These are phyloP conservation scores for Ruditapes philippinarum DNA, from an alignment of 1,140 invertebrate genomes.

Conservation along the genomic window DNA sequence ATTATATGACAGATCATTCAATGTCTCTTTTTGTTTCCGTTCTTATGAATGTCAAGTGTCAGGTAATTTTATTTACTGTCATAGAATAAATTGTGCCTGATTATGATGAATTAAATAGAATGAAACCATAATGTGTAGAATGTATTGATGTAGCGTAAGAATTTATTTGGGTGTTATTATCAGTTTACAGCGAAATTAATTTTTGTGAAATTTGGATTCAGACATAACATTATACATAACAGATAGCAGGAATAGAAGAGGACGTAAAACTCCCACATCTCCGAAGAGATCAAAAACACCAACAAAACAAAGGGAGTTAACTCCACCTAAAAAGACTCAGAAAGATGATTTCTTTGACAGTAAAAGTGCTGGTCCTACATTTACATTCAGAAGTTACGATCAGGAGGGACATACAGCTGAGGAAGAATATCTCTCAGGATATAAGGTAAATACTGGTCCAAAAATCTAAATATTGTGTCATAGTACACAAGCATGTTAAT, in stretches of 20 bases:
- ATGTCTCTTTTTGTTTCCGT: too few species aligned
- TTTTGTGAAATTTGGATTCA: too few species aligned
- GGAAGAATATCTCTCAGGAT: constrained; percentile 69
- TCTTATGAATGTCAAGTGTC: too few species aligned
- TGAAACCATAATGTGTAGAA: too few species aligned
- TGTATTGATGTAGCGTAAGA: too few species aligned
- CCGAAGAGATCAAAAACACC: constrained; percentile 18
- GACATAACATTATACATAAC: too few species aligned
- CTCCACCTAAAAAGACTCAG: constrained; percentile 45
- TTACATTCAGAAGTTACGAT: constrained; percentile 62
- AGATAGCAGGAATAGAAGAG: constrained; percentile 9
- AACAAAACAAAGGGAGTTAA: constrained; percentile 38
- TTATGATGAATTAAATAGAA: too few species aligned
- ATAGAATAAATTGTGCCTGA: too few species aligned
- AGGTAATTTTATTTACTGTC: too few species aligned
- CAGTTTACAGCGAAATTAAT: too few species aligned
- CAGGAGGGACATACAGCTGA: constrained; percentile 37
- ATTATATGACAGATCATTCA: too few species aligned
- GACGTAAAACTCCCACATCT: constrained; percentile 30
- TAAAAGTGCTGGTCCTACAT: constrained; percentile 65
- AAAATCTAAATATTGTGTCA: constrained; percentile 15
- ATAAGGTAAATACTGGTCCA: constrained; percentile 72
- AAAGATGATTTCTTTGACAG: constrained; percentile 73
- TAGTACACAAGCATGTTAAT: not conserved
- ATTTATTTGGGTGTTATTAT: too few species aligned